A percentile compares a stretch with the other conserved stretches of the same genome.
These are phyloP conservation scores for Microcebus tavaratra DNA, from an alignment of 2,113 vertebrate genomes.

Conservation along the genomic window DNA sequence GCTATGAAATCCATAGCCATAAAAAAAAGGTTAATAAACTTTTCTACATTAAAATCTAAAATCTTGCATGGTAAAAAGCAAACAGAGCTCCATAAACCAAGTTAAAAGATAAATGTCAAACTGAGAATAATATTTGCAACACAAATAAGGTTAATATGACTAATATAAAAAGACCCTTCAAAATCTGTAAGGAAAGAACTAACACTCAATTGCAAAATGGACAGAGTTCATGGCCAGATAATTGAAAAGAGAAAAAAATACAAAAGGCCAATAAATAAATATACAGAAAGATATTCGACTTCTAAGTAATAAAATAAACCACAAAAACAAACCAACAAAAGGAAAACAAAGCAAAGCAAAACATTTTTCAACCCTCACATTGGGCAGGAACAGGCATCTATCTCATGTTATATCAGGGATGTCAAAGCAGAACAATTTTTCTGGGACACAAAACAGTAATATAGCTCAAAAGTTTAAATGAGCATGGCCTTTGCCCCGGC, in stretches of 20 bases:
- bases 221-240: not conserved
- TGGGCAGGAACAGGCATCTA: not conserved
- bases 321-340: not conserved
- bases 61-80: not conserved
- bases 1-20: not conserved
- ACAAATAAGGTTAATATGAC: not conserved
- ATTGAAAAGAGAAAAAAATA: not conserved
- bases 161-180: not conserved
- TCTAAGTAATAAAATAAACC: not conserved
- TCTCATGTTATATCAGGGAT: not conserved
- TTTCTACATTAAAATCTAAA: not conserved
- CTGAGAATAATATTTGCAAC: not conserved
- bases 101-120: conserved; percentile 39
- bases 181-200: not conserved
- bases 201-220: not conserved
- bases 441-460: not conserved
- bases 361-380: not conserved
- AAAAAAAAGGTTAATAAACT: not conserved
- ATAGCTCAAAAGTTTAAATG: not conserved
- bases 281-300: not conserved
- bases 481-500: not conserved
- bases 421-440: not conserved
- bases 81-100: not conserved
- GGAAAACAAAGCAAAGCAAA: not conserved
- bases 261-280: not conserved